These are phyloP conservation scores for Heteromurus nitidus DNA, from an alignment of 2,888 invertebrate genomes.

Conservation along the genomic window DNA sequence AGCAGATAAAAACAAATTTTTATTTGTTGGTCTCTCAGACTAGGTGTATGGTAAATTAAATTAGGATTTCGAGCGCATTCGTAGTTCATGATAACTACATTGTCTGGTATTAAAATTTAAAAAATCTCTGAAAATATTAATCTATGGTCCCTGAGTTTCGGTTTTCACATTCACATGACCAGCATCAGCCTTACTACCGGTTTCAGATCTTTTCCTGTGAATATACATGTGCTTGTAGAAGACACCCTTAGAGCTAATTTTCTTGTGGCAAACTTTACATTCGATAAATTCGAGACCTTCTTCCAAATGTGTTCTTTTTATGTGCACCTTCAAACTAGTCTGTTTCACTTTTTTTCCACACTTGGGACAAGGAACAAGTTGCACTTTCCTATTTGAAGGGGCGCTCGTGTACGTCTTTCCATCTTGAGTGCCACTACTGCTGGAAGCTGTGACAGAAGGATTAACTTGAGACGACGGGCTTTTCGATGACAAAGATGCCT, in stretches of 20 bases:
- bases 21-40: too few relatives aligned
- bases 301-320: constrained; percentile 68
- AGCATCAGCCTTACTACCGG: neutral
- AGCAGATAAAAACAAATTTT: too few relatives aligned
- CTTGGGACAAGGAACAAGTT: constrained; percentile 64
- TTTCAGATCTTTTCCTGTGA: constrained; percentile 65
- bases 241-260: constrained; percentile 68
- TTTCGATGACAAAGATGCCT: too few relatives aligned
- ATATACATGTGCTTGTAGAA: constrained; percentile 71
- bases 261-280: constrained; percentile 68
- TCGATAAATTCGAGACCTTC: constrained; percentile 62
- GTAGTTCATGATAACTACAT: too few relatives aligned
- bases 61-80: too few relatives aligned
- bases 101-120: too few relatives aligned
- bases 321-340: constrained; percentile 70
- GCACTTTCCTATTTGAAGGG: constrained; percentile 30
- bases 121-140: too few relatives aligned
- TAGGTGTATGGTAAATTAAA: too few relatives aligned
- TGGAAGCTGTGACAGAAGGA: constrained; percentile 1
- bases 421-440: constrained; percentile 8
- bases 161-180: constrained; percentile 16
- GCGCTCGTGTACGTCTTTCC: neutral
- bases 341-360: constrained; percentile 69
- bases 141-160: constrained; percentile 53
- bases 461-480: neutral